Conservation (phyloP, 2,797 vertebrate genomes). For the Anisognathus igniventris region DNA sequence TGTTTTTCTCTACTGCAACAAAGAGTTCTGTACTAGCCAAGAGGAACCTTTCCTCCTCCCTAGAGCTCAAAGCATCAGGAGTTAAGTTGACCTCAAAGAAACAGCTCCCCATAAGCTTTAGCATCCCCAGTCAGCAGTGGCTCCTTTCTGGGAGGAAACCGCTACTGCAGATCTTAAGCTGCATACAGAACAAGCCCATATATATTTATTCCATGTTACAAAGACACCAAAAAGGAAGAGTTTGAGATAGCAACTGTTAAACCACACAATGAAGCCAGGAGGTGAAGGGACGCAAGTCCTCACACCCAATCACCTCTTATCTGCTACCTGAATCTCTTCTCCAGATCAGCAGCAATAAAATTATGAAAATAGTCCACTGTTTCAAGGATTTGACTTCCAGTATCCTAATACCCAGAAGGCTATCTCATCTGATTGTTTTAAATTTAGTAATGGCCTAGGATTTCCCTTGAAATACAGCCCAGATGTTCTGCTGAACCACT, state of each 20-base stretch:
- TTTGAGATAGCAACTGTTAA: neutral
- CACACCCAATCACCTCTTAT: neutral
- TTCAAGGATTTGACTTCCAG: neutral
- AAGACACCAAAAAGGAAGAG: neutral
- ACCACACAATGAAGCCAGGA: neutral
- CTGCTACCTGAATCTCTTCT: neutral
- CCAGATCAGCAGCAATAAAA: neutral
- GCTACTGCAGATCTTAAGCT: neutral
- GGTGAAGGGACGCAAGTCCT: neutral
- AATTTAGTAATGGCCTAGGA: neutral
- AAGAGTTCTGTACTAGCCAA: neutral
- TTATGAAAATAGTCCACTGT: neutral
- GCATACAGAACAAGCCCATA: neutral
- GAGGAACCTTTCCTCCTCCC: neutral
- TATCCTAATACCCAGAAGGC: neutral
- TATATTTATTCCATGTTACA: neutral
- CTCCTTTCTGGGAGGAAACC: neutral
- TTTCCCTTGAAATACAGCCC: neutral
- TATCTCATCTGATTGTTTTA: neutral
- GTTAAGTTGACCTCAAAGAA: neutral
- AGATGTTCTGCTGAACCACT: neutral
- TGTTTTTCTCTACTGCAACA: neutral
- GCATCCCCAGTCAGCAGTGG: neutral
- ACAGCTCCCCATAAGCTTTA: neutral
- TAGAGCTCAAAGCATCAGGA: neutral